These are phyloP conservation scores for Homalodisca vitripennis DNA, from an alignment of 1,140 invertebrate genomes.

Conservation along the genomic window DNA sequence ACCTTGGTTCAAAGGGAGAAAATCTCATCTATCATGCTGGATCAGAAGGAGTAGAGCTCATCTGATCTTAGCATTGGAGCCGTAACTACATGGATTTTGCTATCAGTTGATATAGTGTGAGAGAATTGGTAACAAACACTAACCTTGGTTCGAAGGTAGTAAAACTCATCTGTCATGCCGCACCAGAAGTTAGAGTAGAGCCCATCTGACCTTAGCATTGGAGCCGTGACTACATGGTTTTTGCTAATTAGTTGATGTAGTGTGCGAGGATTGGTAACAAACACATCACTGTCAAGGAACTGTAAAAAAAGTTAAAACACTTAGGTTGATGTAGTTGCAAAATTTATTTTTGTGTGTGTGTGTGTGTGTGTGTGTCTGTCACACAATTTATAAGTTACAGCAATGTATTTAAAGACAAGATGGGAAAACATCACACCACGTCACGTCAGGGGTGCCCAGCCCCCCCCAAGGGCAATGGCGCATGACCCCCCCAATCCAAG, in stretches of 20 bases:
- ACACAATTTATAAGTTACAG: too few species aligned
- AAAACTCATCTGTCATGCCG: slow-evolving; percentile 85
- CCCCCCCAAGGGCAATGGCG: too few species aligned
- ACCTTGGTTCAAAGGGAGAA: slow-evolving; percentile 66
- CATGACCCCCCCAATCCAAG: too few species aligned
- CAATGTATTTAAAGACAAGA: too few species aligned
- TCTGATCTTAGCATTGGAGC: slow-evolving; percentile 86
- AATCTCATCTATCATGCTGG: slow-evolving; percentile 83
- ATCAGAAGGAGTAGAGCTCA: slow-evolving; percentile 93
- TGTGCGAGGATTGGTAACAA: slow-evolving; percentile 72
- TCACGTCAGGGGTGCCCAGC: too few species aligned
- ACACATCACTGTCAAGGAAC: slow-evolving; percentile 89
- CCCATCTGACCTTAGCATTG: slow-evolving; percentile 82
- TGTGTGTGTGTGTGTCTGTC: too few species aligned
- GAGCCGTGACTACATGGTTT: slow-evolving; percentile 66
- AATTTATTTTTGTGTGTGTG: too few species aligned
- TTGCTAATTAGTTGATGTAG: slow-evolving; percentile 68
- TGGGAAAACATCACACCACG: too few species aligned
- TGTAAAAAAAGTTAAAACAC: slow-evolving; percentile 61
- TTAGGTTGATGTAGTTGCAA: too few species aligned
- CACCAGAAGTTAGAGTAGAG: slow-evolving; percentile 97
- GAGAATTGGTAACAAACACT: slow-evolving; percentile 50
- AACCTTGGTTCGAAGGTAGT: slow-evolving; percentile 74
- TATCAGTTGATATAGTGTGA: slow-evolving; percentile 65
- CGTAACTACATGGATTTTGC: slow-evolving; percentile 61